Conservation (phyloP, 2,888 invertebrate species). For the Eupeodes latifasciatus region DNA sequence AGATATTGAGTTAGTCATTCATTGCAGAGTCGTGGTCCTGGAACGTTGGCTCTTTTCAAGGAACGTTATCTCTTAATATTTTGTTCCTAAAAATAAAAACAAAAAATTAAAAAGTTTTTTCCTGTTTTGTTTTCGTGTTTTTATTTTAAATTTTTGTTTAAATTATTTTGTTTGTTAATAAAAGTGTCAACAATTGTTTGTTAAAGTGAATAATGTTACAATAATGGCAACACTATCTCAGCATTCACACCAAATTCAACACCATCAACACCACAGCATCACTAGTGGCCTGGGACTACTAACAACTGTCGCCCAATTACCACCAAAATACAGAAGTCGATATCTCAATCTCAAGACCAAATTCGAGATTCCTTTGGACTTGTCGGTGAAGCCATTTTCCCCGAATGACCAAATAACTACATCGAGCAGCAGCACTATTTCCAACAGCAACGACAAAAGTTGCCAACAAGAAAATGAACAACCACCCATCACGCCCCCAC, state of each 20-base stretch:
- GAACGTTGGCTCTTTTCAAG: slow-evolving; percentile 76
- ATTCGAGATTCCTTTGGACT: slow-evolving; percentile 87
- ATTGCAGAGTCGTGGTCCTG: slow-evolving; percentile 83
- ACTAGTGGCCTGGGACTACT: slow-evolving; percentile 82
- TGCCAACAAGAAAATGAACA: slow-evolving; percentile 67
- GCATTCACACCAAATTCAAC: slow-evolving; percentile 36
- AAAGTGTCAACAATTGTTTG: slow-evolving; percentile 1
- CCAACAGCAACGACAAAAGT: slow-evolving; percentile 4
- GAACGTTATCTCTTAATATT: slow-evolving; percentile 27
- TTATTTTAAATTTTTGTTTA: not conserved
- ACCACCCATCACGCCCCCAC: slow-evolving; percentile 90
- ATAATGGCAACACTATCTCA: slow-evolving; percentile 73
- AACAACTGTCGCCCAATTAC: slow-evolving; percentile 83
- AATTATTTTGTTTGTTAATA: slow-evolving; percentile 19
- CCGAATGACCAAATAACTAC: slow-evolving; percentile 76
- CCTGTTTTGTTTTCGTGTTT: slow-evolving; percentile 18
- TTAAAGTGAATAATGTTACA: slow-evolving; percentile 39
- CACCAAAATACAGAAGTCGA: slow-evolving; percentile 84
- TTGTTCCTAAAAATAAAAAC: slow-evolving; percentile 37
- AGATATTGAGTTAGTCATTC: slow-evolving; percentile 83
- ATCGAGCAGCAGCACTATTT: slow-evolving; percentile 29
- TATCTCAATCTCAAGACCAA: slow-evolving; percentile 83
- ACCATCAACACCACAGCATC: slow-evolving; percentile 77
- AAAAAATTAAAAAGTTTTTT: slow-evolving; percentile 17
- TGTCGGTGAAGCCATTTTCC: slow-evolving; percentile 87